A percentile compares a stretch with the other conserved stretches of the same genome.
phyloP scores from a whole-genome alignment of 2,888 invertebrate genomes.

The Drosophila tripunctata region DNA sequence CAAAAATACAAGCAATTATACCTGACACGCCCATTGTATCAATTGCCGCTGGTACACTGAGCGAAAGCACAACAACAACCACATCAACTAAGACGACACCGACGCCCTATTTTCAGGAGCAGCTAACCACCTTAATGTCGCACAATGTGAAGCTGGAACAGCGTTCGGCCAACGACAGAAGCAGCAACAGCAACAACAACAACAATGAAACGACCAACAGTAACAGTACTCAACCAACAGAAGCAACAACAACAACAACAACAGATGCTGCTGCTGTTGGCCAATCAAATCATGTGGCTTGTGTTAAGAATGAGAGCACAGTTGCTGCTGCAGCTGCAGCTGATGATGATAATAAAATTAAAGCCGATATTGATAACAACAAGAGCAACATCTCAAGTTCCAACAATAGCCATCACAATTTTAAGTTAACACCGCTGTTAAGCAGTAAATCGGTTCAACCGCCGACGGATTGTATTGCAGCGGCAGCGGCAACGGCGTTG shows the following conservation, averaged over 20 bases:
- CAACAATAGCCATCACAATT: slow-evolving; percentile 24
- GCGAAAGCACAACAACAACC: slow-evolving; percentile 81
- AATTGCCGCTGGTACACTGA: slow-evolving; percentile 80
- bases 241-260: slow-evolving; percentile 11
- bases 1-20: slow-evolving; percentile 74
- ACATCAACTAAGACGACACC: slow-evolving; percentile 82
- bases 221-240: slow-evolving; percentile 10
- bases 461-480: slow-evolving; percentile 35
- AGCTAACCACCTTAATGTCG: slow-evolving; percentile 61
- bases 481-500: slow-evolving; percentile 38
- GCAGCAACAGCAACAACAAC: slow-evolving; percentile 11
- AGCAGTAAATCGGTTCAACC: slow-evolving; percentile 33
- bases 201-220: slow-evolving; percentile 6
- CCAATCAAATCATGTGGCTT: slow-evolving; percentile 40
- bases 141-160: slow-evolving; percentile 56
- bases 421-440: slow-evolving; percentile 36
- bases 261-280: slow-evolving; percentile 11
- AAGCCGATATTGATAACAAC: slow-evolving; percentile 5
- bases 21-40: slow-evolving; percentile 81
- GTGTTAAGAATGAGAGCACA: slow-evolving; percentile 23
- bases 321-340: slow-evolving; percentile 2
- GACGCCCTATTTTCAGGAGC: slow-evolving; percentile 70
- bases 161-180: slow-evolving; percentile 23
- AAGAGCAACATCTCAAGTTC: background rate
- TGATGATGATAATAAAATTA: background rate